Evolutionary conservation across 2,888 invertebrate species (phyloP).

Genomic region (Lithophane ornitopus): DNA sequence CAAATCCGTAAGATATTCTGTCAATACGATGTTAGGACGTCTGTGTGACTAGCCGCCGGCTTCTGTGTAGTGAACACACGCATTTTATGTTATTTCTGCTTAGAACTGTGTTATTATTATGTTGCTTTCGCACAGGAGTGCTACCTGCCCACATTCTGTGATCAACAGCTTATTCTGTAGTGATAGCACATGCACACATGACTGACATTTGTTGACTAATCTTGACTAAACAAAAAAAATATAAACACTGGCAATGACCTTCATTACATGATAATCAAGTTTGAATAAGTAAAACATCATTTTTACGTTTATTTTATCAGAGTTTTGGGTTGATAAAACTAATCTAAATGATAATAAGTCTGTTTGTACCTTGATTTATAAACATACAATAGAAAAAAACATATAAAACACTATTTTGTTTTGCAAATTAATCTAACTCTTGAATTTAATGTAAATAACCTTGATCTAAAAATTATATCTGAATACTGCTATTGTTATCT

Average conservation of each 20-base stretch:
- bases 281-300: slow-evolving; percentile 18
- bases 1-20: slow-evolving; percentile 84
- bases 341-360: slow-evolving; percentile 6
- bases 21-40: slow-evolving; percentile 71
- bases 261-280: slow-evolving; percentile 45
- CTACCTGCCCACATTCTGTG: background rate
- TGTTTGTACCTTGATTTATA: slow-evolving; percentile 13
- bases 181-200: slow-evolving; percentile 11
- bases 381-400: background rate
- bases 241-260: slow-evolving; percentile 61
- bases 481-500: slow-evolving; percentile 30
- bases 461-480: slow-evolving; percentile 35
- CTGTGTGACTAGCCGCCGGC: slow-evolving; percentile 74
- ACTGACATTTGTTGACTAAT: slow-evolving; percentile 50
- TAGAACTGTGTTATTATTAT: slow-evolving; percentile 53
- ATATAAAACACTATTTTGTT: slow-evolving; percentile 18
- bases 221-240: slow-evolving; percentile 61
- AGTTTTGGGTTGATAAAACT: slow-evolving; percentile 36
- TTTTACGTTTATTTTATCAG: slow-evolving; percentile 46
- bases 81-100: slow-evolving; percentile 64
- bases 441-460: slow-evolving; percentile 22
- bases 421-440: slow-evolving; percentile 34
- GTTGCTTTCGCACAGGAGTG: slow-evolving; percentile 47
- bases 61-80: slow-evolving; percentile 69
- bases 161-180: slow-evolving; percentile 43